Conservation (phyloP, 2,888 invertebrate genomes). For the Suillia variegata region DNA sequence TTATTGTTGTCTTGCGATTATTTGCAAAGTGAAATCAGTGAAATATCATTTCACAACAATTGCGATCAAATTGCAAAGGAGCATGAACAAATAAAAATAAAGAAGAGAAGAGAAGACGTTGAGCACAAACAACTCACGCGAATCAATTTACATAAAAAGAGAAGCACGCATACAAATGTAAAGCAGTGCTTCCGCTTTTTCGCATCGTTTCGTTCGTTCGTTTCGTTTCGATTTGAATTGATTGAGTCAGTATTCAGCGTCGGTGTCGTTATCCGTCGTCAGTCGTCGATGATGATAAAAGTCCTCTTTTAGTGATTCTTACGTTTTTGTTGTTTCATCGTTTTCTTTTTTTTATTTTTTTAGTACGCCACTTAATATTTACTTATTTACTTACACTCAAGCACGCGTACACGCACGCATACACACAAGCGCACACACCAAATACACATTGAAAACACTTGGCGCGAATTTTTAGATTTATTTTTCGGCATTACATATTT, state of each 20-base stretch:
- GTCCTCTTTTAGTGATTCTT: background rate
- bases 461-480: background rate
- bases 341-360: too few species aligned
- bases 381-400: background rate
- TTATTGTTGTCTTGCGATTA: background rate
- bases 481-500: background rate
- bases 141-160: background rate
- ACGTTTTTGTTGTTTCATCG: too few species aligned
- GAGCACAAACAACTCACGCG: background rate
- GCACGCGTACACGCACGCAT: background rate
- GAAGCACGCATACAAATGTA: background rate
- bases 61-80: background rate
- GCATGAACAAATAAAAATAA: background rate
- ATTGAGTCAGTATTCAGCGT: background rate
- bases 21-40: background rate
- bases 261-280: background rate
- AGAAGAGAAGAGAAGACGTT: background rate
- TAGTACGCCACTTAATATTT: background rate
- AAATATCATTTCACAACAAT: background rate
- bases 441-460: background rate
- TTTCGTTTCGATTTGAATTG: background rate
- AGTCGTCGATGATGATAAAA: background rate
- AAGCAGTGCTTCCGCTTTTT: too few species aligned
- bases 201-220: too few species aligned
- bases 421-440: background rate